These are phyloP conservation scores for Sminthurinus signatus DNA, from an alignment of 1,140 invertebrate genomes.

Conservation along the genomic window DNA sequence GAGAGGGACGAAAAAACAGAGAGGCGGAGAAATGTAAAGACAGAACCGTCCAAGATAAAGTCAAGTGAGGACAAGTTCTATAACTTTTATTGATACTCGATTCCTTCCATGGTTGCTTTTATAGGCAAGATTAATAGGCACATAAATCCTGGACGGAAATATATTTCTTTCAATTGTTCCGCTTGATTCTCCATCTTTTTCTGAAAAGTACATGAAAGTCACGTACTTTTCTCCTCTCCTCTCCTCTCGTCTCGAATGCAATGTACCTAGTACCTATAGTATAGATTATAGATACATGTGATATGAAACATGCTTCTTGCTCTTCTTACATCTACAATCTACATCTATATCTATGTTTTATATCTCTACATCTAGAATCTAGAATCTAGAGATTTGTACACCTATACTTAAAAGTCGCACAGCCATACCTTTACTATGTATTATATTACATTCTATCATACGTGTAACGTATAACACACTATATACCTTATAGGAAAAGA, in stretches of 20 bases:
- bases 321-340: too few relatives aligned
- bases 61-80: slow-evolving; percentile 29
- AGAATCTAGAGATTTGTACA: too few relatives aligned
- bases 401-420: too few relatives aligned
- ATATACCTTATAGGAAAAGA: too few relatives aligned
- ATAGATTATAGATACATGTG: too few relatives aligned
- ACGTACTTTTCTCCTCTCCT: neutral
- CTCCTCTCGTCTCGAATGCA: neutral
- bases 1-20: neutral
- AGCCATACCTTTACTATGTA: too few relatives aligned
- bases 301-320: too few relatives aligned
- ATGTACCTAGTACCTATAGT: too few relatives aligned
- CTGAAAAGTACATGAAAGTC: neutral
- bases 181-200: slow-evolving; percentile 21
- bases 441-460: too few relatives aligned
- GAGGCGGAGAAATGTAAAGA: slow-evolving; percentile 11
- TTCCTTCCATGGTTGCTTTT: slow-evolving; percentile 29
- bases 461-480: too few relatives aligned
- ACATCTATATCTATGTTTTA: too few relatives aligned
- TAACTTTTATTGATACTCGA: slow-evolving; percentile 39
- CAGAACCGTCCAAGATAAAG: slow-evolving; percentile 9
- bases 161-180: slow-evolving; percentile 40
- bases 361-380: too few relatives aligned
- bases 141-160: slow-evolving; percentile 36
- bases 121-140: slow-evolving; percentile 37